Evolutionary conservation across 2,888 invertebrate species (phyloP).

Genomic region (Glomeris marginata): DNA sequence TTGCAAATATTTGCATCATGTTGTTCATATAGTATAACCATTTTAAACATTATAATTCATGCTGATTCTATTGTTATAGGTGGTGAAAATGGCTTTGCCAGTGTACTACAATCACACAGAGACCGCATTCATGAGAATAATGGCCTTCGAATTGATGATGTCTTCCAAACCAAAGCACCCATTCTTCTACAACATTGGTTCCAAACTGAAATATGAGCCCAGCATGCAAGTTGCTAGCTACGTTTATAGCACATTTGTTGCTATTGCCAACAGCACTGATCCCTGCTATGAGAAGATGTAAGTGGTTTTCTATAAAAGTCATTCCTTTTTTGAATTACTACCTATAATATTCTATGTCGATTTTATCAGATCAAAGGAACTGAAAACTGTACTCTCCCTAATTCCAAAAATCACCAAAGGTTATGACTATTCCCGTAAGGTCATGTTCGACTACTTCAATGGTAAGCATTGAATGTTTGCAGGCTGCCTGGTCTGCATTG

Average conservation of each 20-base stretch:
- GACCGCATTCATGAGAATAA: conserved; percentile 23
- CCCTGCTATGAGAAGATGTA: conserved; percentile 12
- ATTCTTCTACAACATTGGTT: conserved; percentile 22
- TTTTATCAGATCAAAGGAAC: not conserved
- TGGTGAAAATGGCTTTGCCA: conserved; percentile 20
- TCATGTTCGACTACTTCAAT: conserved; percentile 9
- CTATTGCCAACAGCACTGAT: conserved; percentile 19
- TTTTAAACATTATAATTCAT: too few relatives aligned
- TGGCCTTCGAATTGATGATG: conserved; percentile 21
- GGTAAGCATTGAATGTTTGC: too few relatives aligned
- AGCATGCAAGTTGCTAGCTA: conserved; percentile 20
- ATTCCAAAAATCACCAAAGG: conserved; percentile 3
- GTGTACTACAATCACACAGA: conserved; percentile 23
- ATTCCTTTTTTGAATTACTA: too few relatives aligned
- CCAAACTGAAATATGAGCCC: conserved; percentile 17
- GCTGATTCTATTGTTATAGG: too few relatives aligned
- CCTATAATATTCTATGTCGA: too few relatives aligned
- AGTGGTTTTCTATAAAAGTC: too few relatives aligned
- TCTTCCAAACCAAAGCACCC: conserved; percentile 16
- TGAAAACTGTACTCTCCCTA: not conserved
- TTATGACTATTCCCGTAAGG: conserved; percentile 2
- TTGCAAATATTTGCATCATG: too few relatives aligned
- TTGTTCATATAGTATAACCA: too few relatives aligned
- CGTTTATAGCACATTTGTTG: conserved; percentile 17
- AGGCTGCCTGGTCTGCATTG: too few relatives aligned